A percentile compares a stretch with the other conserved stretches of the same genome.
phyloP scores from a whole-genome alignment of 37 sponge, comb jelly and placozoan species.

The Petrosia ficiformis region DNA sequence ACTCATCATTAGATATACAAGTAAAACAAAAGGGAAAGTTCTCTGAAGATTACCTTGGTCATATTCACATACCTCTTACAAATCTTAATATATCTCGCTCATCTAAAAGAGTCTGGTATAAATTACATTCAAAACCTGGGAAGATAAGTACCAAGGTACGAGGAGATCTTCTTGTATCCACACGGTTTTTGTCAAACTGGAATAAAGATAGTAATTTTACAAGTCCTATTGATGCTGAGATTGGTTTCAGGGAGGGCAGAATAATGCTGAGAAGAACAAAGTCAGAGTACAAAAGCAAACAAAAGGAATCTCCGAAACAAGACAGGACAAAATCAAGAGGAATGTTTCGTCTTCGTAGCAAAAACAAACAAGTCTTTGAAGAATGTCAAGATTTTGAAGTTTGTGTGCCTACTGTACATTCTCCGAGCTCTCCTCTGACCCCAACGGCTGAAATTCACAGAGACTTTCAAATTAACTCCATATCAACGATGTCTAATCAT shows the following conservation, averaged over 20 bases:
- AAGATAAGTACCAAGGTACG: conserved; percentile 44
- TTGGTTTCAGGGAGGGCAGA: not conserved
- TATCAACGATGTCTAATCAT: not conserved
- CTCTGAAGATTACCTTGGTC: conserved; percentile 25
- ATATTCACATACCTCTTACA: conserved; percentile 21
- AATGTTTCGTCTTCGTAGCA: conserved; percentile 1
- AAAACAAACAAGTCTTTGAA: conserved; percentile 10
- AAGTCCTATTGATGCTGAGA: not conserved
- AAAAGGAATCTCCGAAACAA: not conserved
- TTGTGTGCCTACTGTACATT: not conserved
- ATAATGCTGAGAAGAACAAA: conserved; percentile 21
- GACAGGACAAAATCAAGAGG: conserved; percentile 7
- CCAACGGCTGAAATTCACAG: not conserved
- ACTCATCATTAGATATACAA: conserved; percentile 31
- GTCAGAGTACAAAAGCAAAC: conserved; percentile 11
- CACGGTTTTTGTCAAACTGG: conserved; percentile 45
- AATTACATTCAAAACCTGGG: conserved; percentile 45
- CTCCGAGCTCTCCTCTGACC: not conserved
- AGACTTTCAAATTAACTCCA: not conserved
- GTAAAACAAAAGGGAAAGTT: conserved; percentile 38
- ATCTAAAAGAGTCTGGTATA: conserved; percentile 41
- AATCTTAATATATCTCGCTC: conserved; percentile 21
- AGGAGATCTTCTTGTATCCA: conserved; percentile 44
- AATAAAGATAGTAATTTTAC: not conserved
- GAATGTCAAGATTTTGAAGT: conserved; percentile 15